phyloP scores from a whole-genome alignment of 2,113 vertebrate species.

The Hymenochirus boettgeri region DNA sequence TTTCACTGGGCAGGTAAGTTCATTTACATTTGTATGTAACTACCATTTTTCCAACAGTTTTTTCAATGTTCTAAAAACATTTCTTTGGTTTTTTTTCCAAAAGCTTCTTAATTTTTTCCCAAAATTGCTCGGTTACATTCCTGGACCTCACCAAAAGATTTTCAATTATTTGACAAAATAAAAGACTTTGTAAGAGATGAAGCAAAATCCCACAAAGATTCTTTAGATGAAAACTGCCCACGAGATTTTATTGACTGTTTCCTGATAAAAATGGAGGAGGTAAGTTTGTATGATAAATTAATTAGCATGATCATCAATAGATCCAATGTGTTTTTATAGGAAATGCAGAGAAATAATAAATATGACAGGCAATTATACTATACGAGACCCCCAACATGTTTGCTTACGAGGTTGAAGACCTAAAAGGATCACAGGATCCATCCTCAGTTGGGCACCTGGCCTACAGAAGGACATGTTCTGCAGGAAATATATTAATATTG shows the following conservation, averaged over 20 bases:
- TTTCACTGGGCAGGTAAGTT: conserved; percentile 13
- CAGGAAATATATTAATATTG: no score
- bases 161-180: conserved; percentile 50
- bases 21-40: not conserved
- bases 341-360: no score
- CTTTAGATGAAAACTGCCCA: conserved; percentile 57
- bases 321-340: no score
- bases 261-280: conserved; percentile 66
- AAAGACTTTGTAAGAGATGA: conserved; percentile 57
- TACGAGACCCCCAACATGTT: no score
- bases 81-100: not conserved
- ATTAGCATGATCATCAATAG: no score
- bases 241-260: conserved; percentile 76
- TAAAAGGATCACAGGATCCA: no score
- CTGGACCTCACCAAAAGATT: conserved; percentile 58
- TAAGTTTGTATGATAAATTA: no score
- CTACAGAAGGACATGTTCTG: no score
- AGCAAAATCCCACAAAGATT: conserved; percentile 61
- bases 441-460: no score
- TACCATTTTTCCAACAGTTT: not conserved
- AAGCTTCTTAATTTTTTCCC: conserved; percentile 73
- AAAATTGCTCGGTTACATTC: conserved; percentile 55
- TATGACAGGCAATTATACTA: no score
- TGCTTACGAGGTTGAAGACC: no score
- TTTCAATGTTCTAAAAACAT: not conserved